A percentile compares a stretch with the other conserved stretches of the same genome.
phyloP scores from a whole-genome alignment of 2,113 vertebrate species.

The Zosterops hypoxanthus region DNA sequence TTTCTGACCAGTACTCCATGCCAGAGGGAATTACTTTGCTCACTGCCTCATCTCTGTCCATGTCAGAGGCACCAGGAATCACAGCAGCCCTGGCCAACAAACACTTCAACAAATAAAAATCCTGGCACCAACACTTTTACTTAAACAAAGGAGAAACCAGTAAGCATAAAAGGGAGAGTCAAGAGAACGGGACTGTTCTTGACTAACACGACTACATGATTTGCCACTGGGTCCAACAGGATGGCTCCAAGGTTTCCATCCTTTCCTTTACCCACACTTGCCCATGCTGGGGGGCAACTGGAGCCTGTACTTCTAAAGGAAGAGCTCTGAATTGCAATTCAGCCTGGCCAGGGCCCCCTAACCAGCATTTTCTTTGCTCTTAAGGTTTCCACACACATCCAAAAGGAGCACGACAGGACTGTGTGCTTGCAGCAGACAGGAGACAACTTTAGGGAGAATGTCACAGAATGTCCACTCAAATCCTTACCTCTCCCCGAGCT shows the following conservation, averaged over 20 bases:
- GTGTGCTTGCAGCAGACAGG: neutral
- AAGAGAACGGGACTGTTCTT: neutral
- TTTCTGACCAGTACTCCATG: neutral
- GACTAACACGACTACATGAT: neutral
- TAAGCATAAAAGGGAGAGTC: neutral
- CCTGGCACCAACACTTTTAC: neutral
- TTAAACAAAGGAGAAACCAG: neutral
- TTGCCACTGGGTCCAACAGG: neutral
- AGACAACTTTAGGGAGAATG: neutral
- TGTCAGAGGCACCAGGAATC: neutral
- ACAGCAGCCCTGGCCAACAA: neutral
- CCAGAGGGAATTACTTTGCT: neutral
- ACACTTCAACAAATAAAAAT: neutral
- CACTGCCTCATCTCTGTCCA: neutral
- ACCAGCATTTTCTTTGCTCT: neutral
- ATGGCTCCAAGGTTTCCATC: neutral
- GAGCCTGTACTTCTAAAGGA: neutral
- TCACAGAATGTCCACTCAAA: fast-evolving
- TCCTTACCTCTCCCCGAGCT: neutral
- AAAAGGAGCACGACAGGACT: neutral
- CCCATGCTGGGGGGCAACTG: neutral
- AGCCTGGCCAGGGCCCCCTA: neutral
- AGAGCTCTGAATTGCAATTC: neutral
- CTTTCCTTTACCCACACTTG: neutral
- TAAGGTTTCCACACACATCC: neutral